Evolutionary conservation across 2,797 vertebrate species (phyloP).

Genomic region (Peromyscus aztecus): DNA sequence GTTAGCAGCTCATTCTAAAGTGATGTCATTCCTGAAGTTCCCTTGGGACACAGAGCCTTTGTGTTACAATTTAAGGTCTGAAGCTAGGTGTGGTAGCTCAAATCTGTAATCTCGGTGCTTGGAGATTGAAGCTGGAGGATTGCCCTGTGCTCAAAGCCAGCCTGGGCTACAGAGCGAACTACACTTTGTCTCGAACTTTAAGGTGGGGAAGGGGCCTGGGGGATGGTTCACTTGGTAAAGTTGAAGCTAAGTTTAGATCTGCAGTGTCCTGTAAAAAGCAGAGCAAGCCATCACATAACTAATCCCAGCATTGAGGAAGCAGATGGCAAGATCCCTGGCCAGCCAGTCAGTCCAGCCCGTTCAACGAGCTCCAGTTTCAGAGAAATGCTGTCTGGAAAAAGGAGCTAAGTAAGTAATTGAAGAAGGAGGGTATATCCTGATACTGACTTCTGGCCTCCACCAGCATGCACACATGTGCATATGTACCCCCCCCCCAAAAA

Average conservation of each 20-base stretch:
- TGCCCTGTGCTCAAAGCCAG: not conserved
- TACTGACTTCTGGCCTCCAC: not conserved
- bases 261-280: not conserved
- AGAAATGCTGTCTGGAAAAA: not conserved
- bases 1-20: slow-evolving; percentile 47
- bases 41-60: slow-evolving; percentile 33
- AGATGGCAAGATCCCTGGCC: no score
- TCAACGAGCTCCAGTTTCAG: not conserved
- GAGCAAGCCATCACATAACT: not conserved
- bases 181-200: not conserved
- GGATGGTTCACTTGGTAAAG: not conserved
- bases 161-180: not conserved
- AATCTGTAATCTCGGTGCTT: not conserved
- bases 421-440: not conserved
- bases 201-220: not conserved
- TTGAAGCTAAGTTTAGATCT: not conserved
- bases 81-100: not conserved
- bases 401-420: not conserved
- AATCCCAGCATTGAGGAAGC: not conserved
- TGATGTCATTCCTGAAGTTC: slow-evolving; percentile 51
- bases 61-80: slow-evolving; percentile 12
- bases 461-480: no score
- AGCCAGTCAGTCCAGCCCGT: no score
- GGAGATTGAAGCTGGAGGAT: not conserved
- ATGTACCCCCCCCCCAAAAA: no score